phyloP scores from a whole-genome alignment of 2,888 invertebrate genomes.

The Hydrotaea cyrtoneurina region DNA sequence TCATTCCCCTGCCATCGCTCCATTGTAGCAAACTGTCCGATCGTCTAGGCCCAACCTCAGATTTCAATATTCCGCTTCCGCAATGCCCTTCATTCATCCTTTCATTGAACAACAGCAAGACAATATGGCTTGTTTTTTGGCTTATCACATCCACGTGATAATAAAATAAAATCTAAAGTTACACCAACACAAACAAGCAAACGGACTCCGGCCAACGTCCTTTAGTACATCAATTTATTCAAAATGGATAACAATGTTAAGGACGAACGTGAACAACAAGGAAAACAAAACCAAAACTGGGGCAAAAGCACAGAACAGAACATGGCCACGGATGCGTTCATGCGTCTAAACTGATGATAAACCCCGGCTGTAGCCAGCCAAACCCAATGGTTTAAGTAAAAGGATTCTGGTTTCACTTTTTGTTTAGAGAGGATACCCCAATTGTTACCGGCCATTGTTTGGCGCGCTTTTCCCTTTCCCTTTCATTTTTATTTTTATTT shows the following conservation, averaged over 20 bases:
- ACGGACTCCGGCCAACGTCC: neutral
- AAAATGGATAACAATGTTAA: slow-evolving; percentile 17
- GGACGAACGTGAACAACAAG: no score
- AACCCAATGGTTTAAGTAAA: slow-evolving; percentile 19
- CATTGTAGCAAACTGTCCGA: no score
- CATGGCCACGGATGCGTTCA: slow-evolving; percentile 21
- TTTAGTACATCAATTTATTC: slow-evolving; percentile 1
- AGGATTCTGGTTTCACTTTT: slow-evolving; percentile 28
- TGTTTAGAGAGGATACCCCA: neutral
- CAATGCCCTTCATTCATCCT: neutral
- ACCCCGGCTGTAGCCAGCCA: slow-evolving; percentile 7
- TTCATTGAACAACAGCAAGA: neutral
- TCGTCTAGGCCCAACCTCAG: no score
- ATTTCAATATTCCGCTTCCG: no score
- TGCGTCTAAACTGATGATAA: slow-evolving; percentile 43
- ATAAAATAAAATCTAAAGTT: slow-evolving; percentile 44
- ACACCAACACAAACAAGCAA: neutral
- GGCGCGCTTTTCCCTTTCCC: neutral
- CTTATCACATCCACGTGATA: slow-evolving; percentile 43
- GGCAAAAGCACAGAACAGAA: neutral
- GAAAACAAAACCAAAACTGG: neutral
- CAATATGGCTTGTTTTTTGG: slow-evolving; percentile 3
- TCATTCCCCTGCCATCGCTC: no score
- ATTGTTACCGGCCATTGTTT: neutral
- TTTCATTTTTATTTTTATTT: slow-evolving; percentile 1